phyloP scores from a whole-genome alignment of 2,113 vertebrate genomes.

The Hippolais icterina region DNA sequence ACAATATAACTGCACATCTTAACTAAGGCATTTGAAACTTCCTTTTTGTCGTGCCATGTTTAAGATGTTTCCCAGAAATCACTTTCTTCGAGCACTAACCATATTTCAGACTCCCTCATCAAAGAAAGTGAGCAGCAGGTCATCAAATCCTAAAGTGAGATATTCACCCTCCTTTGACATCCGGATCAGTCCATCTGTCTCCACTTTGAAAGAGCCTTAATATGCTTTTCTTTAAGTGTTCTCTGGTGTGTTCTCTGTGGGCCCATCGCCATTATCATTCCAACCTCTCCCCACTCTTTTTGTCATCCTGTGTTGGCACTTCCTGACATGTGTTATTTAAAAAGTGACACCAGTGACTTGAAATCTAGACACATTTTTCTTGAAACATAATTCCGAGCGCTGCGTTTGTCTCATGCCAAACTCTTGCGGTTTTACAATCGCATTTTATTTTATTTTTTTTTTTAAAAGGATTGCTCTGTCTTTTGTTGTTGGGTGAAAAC shows the following conservation, averaged over 20 bases:
- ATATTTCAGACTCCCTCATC: slow-evolving; percentile 61
- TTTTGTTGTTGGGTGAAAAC: slow-evolving; percentile 64
- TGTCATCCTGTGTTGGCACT: slow-evolving; percentile 67
- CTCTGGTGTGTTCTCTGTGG: slow-evolving; percentile 59
- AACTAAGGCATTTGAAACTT: slow-evolving; percentile 26
- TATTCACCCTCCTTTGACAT: slow-evolving; percentile 67
- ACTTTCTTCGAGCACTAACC: slow-evolving; percentile 28
- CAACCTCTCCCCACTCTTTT: slow-evolving; percentile 66
- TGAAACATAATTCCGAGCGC: slow-evolving; percentile 51
- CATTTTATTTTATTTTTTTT: slow-evolving; percentile 56
- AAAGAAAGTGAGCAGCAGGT: slow-evolving; percentile 68
- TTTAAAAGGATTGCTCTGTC: slow-evolving; percentile 59
- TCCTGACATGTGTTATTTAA: slow-evolving; percentile 69
- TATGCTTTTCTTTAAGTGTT: slow-evolving; percentile 65
- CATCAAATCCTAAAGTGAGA: slow-evolving; percentile 67
- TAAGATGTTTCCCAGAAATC: slow-evolving; percentile 52
- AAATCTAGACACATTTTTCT: slow-evolving; percentile 69
- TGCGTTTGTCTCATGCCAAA: slow-evolving; percentile 51
- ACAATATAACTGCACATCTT: slow-evolving; percentile 44
- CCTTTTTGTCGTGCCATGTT: background rate
- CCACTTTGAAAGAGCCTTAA: slow-evolving; percentile 65
- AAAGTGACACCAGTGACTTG: slow-evolving; percentile 66
- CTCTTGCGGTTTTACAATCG: slow-evolving; percentile 48
- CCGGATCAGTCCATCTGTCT: slow-evolving; percentile 66
- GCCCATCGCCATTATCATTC: slow-evolving; percentile 68